These are phyloP conservation scores for Pogonomyrmex californicus DNA, from an alignment of 1,140 invertebrate species.

Conservation along the genomic window DNA sequence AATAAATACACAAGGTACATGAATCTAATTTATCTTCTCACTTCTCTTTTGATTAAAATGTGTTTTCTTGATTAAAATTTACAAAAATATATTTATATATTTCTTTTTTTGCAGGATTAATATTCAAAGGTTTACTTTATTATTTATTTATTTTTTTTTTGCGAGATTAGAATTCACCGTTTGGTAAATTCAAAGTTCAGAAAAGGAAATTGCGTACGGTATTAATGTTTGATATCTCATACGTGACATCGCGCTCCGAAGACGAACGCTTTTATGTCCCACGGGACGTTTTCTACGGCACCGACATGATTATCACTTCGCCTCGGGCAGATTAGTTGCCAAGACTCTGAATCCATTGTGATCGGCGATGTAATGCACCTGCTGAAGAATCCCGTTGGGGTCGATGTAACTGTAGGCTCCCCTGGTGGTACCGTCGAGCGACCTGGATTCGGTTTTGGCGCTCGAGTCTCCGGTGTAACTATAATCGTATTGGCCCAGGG, in stretches of 20 bases:
- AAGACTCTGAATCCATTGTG: slow-evolving; percentile 90
- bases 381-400: slow-evolving; percentile 89
- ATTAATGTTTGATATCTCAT: slow-evolving; percentile 26
- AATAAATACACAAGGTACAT: slow-evolving; percentile 14
- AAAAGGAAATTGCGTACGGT: background rate
- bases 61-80: background rate
- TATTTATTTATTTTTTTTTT: background rate
- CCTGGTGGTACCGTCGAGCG: slow-evolving; percentile 89
- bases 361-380: slow-evolving; percentile 90
- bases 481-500: slow-evolving; percentile 89
- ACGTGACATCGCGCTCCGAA: background rate
- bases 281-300: background rate
- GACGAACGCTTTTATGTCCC: background rate
- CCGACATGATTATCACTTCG: slow-evolving; percentile 66
- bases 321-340: slow-evolving; percentile 89
- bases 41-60: background rate
- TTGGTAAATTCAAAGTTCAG: background rate
- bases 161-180: background rate
- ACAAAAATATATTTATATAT: slow-evolving; percentile 1
- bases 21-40: background rate
- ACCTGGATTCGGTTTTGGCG: slow-evolving; percentile 89
- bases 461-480: slow-evolving; percentile 90
- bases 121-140: background rate
- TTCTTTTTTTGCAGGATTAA: background rate
- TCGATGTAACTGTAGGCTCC: slow-evolving; percentile 92